These are phyloP conservation scores for Callopanchax toddi DNA, from an alignment of 2,113 vertebrate genomes.

Conservation along the genomic window DNA sequence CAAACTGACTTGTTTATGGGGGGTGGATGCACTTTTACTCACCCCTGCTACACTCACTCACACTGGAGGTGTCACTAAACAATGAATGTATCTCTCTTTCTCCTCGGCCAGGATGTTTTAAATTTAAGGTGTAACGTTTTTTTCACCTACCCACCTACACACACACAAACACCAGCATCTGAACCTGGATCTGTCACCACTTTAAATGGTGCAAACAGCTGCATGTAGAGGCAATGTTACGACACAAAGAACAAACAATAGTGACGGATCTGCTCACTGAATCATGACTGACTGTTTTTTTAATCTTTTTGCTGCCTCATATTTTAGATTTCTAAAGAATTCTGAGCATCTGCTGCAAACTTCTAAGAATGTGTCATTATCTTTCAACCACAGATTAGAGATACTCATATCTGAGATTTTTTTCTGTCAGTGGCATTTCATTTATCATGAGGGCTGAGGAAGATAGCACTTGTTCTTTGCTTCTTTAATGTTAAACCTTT, in stretches of 20 bases:
- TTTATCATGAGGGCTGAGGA: too few relatives aligned
- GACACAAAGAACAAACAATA: constrained; percentile 23
- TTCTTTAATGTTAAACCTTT: too few relatives aligned
- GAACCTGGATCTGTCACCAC: constrained; percentile 27
- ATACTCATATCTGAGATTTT: too few relatives aligned
- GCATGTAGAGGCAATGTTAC: constrained; percentile 23
- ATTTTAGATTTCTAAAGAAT: too few relatives aligned
- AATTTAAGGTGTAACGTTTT: constrained; percentile 56
- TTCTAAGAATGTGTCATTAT: too few relatives aligned
- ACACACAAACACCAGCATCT: constrained; percentile 25
- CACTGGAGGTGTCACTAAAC: constrained; percentile 22
- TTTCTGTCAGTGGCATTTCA: too few relatives aligned
- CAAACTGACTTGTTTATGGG: constrained; percentile 49
- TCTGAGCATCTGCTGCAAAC: background rate
- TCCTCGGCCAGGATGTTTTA: constrained; percentile 61
- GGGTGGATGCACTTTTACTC: constrained; percentile 52
- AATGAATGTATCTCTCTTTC: constrained; percentile 36
- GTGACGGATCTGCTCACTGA: background rate
- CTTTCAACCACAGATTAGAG: too few relatives aligned
- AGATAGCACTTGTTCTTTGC: too few relatives aligned
- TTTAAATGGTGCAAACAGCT: constrained; percentile 41
- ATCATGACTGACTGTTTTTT: constrained; percentile 17
- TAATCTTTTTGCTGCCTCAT: background rate
- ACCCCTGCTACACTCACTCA: constrained; percentile 5
- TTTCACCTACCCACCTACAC: background rate